Percentiles rank a stretch among this genome's conserved stretches.
phyloP scores from a whole-genome alignment of 30 jellyfish, hydroid and myxozoan genomes.

The Catostylus mosaicus region DNA sequence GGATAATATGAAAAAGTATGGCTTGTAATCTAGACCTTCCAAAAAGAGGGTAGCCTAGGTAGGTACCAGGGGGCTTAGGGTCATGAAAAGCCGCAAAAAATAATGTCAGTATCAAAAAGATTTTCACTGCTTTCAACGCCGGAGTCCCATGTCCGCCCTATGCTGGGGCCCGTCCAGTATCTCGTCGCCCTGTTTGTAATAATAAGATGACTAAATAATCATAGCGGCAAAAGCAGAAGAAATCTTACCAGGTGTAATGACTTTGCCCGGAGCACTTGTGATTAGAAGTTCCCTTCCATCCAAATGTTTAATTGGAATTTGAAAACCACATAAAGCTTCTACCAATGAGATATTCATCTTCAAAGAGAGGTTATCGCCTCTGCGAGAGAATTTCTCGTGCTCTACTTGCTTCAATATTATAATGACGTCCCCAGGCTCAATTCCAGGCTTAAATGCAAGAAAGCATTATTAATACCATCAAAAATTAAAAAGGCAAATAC shows the following conservation, averaged over 20 bases:
- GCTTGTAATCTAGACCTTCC: too few relatives aligned
- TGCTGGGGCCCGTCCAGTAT: too few relatives aligned
- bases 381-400: conserved; percentile 81
- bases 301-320: conserved; percentile 91
- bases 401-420: conserved; percentile 78
- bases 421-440: conserved; percentile 97
- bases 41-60: too few relatives aligned
- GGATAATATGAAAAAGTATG: too few relatives aligned
- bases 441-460: conserved; percentile 78
- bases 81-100: too few relatives aligned
- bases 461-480: too few relatives aligned
- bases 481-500: too few relatives aligned
- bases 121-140: too few relatives aligned
- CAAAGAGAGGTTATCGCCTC: conserved; percentile 86
- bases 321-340: conserved; percentile 97
- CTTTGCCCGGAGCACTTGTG: conserved; percentile 83
- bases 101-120: too few relatives aligned
- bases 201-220: not conserved
- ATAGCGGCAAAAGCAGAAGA: not conserved
- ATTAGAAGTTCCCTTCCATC: conserved; percentile 92
- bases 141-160: too few relatives aligned
- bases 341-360: conserved; percentile 83
- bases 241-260: conserved; percentile 91
- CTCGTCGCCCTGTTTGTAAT: too few relatives aligned
- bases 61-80: too few relatives aligned